Conservation (phyloP, 2,113 vertebrate genomes). For the Charina bottae region DNA sequence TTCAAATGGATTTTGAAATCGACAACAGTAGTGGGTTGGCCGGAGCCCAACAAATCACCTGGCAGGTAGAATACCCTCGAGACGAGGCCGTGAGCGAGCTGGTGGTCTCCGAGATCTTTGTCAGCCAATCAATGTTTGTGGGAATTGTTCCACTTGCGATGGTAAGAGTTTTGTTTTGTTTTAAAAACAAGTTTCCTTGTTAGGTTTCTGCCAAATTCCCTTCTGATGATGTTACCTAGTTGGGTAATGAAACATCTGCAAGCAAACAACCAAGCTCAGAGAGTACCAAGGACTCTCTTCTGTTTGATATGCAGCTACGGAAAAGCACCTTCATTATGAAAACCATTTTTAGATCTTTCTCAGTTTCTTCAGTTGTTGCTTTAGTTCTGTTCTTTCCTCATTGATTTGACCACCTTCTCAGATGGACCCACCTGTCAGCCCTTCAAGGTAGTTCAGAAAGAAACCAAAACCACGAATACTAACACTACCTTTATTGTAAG, state of each 20-base stretch:
- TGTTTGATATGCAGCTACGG: not conserved
- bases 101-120: conserved; percentile 85
- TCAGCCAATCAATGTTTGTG: conserved; percentile 84
- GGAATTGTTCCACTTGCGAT: conserved; percentile 89
- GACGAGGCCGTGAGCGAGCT: conserved; percentile 74
- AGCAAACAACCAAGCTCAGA: too few relatives aligned
- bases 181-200: not conserved
- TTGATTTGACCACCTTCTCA: not conserved
- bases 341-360: not conserved
- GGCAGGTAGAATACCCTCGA: conserved; percentile 87
- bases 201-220: not conserved
- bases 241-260: not conserved
- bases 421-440: not conserved
- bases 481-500: not conserved
- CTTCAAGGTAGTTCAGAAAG: too few relatives aligned
- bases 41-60: conserved; percentile 88
- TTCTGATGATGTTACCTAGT: not conserved
- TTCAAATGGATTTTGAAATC: conserved; percentile 91
- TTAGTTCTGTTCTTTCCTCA: not conserved
- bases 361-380: too few relatives aligned
- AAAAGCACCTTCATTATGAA: not conserved
- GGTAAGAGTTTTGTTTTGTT: conserved; percentile 70
- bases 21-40: conserved; percentile 85
- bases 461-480: too few relatives aligned
- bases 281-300: not conserved